These are phyloP conservation scores for Mactromeris polynyma DNA, from an alignment of 2,888 invertebrate species.

Conservation along the genomic window DNA sequence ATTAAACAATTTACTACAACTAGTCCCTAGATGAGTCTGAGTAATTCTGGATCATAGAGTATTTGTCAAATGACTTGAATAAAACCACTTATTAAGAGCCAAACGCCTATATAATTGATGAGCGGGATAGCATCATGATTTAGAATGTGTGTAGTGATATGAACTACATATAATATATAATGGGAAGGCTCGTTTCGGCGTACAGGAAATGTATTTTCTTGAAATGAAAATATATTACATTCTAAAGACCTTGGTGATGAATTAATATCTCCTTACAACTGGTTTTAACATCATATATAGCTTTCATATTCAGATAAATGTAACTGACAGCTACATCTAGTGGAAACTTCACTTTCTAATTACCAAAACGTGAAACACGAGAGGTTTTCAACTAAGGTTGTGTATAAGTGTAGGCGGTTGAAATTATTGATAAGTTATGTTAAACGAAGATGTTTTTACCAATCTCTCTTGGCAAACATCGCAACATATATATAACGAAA, in stretches of 20 bases:
- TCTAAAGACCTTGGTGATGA: no score
- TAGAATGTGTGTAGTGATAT: background rate
- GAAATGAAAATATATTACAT: no score
- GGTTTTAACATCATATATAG: no score
- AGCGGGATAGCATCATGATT: background rate
- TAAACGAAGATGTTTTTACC: background rate
- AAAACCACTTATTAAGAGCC: background rate
- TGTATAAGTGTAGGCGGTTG: no score
- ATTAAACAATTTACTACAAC: constrained; percentile 15
- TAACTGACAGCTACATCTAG: no score
- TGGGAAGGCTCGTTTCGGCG: no score
- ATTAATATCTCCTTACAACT: no score
- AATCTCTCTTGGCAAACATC: background rate
- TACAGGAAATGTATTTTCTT: no score
- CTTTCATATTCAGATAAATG: no score
- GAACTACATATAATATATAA: background rate
- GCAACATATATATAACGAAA: background rate
- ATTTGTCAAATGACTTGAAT: background rate
- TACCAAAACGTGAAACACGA: no score
- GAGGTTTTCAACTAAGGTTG: no score
- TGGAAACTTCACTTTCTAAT: no score
- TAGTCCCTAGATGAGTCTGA: background rate
- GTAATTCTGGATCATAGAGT: background rate
- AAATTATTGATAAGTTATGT: background rate
- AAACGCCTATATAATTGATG: background rate